Percentiles rank a stretch among this genome's conserved stretches.
Evolutionary conservation across 2,888 invertebrate genomes (phyloP).

Genomic region (Fragum fragum): DNA sequence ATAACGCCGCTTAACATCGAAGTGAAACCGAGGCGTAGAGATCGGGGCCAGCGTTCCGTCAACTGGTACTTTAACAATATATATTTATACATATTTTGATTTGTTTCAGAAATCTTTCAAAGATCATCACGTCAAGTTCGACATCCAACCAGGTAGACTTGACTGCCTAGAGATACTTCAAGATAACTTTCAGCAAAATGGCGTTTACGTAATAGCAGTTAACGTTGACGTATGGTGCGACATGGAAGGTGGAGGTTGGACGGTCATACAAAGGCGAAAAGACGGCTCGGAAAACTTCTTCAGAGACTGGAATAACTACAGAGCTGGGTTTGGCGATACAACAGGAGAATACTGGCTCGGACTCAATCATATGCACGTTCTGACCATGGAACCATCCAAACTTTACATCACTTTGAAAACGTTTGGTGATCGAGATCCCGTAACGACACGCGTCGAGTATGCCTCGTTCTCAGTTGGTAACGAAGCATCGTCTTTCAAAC

Average conservation of each 20-base stretch:
- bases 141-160: neutral
- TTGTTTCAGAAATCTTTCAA: neutral
- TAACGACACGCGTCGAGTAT: neutral
- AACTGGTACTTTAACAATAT: too few species aligned
- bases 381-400: neutral
- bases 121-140: neutral
- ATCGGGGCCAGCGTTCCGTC: too few species aligned
- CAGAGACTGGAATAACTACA: neutral
- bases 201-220: neutral
- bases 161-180: neutral
- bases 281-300: neutral
- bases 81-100: too few species aligned
- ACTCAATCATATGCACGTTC: neutral
- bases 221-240: slow-evolving; percentile 3
- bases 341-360: neutral
- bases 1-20: too few species aligned
- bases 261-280: neutral
- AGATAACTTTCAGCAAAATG: neutral
- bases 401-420: neutral
- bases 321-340: neutral
- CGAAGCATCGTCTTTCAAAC: neutral
- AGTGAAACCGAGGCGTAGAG: too few species aligned
- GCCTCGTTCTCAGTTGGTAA: neutral
- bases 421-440: neutral
- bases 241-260: neutral